A percentile compares a stretch with the other conserved stretches of the same genome.
Conservation (phyloP, 2,113 vertebrate species). For the Paracanthobrama guichenoti region DNA sequence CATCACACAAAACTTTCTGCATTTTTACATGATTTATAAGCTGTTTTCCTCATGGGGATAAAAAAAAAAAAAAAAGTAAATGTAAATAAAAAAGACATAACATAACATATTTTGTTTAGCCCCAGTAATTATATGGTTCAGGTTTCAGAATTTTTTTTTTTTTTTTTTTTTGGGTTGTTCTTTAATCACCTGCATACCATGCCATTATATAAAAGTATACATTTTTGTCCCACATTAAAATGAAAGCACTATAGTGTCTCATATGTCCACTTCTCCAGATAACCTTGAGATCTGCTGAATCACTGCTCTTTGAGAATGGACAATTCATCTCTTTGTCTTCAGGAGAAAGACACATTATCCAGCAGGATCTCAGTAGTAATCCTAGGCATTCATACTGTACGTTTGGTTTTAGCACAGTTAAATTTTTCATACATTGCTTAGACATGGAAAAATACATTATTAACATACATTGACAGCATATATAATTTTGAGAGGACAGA, state of each 20-base stretch:
- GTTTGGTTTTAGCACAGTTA: background rate
- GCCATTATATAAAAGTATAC: background rate
- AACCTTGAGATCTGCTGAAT: slow-evolving; percentile 62
- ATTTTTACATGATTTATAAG: too few relatives aligned
- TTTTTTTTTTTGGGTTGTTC: background rate
- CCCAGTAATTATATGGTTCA: background rate
- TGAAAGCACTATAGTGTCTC: slow-evolving; percentile 5
- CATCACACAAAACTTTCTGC: too few relatives aligned
- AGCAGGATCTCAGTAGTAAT: background rate
- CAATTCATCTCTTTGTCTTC: slow-evolving; percentile 68
- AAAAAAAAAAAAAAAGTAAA: too few relatives aligned
- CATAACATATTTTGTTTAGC: background rate
- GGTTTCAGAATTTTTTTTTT: background rate
- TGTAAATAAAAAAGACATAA: background rate
- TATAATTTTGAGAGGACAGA: too few relatives aligned
- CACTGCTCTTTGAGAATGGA: slow-evolving; percentile 64
- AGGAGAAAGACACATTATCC: slow-evolving; percentile 54
- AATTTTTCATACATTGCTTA: too few relatives aligned
- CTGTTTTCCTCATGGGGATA: too few relatives aligned
- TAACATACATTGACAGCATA: too few relatives aligned
- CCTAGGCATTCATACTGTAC: background rate
- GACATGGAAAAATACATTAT: too few relatives aligned
- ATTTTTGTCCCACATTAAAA: slow-evolving; percentile 19
- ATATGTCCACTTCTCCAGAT: slow-evolving; percentile 28
- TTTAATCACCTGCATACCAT: background rate